A percentile compares a stretch with the other conserved stretches of the same genome.
These are phyloP conservation scores for Troglohyphantes excavatus DNA, from an alignment of 2,888 invertebrate genomes.

Conservation along the genomic window DNA sequence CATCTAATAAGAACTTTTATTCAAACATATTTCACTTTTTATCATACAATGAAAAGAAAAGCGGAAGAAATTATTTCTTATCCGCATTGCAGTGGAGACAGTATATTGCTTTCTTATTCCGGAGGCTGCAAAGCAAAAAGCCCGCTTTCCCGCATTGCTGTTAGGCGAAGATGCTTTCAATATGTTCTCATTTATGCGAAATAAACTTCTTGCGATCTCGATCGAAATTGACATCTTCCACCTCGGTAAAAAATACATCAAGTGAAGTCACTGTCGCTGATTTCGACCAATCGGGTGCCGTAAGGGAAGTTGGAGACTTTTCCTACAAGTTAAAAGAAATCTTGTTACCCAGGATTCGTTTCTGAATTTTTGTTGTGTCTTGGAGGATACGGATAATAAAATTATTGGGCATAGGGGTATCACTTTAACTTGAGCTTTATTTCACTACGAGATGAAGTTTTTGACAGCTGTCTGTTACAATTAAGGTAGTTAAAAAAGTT, in stretches of 20 bases:
- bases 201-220: constrained; percentile 34
- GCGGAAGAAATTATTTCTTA: background rate
- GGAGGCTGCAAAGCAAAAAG: background rate
- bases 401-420: too few relatives aligned
- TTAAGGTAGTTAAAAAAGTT: too few relatives aligned
- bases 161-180: constrained; percentile 51
- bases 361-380: background rate
- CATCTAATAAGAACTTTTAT: too few relatives aligned
- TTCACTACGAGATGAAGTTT: too few relatives aligned
- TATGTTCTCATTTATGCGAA: constrained; percentile 56
- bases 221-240: constrained; percentile 45
- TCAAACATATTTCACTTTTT: too few relatives aligned
- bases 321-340: background rate
- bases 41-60: background rate
- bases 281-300: constrained; percentile 18
- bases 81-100: constrained; percentile 21
- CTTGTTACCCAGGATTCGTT: constrained; percentile 10
- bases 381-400: too few relatives aligned
- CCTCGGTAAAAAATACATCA: constrained; percentile 46
- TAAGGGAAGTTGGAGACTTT: constrained; percentile 2
- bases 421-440: too few relatives aligned
- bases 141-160: background rate
- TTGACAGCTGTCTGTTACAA: too few relatives aligned
- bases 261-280: constrained; percentile 18
- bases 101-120: constrained; percentile 6